These are phyloP conservation scores for Drosophila emarginata DNA, from an alignment of 2,888 invertebrate genomes.

Conservation along the genomic window DNA sequence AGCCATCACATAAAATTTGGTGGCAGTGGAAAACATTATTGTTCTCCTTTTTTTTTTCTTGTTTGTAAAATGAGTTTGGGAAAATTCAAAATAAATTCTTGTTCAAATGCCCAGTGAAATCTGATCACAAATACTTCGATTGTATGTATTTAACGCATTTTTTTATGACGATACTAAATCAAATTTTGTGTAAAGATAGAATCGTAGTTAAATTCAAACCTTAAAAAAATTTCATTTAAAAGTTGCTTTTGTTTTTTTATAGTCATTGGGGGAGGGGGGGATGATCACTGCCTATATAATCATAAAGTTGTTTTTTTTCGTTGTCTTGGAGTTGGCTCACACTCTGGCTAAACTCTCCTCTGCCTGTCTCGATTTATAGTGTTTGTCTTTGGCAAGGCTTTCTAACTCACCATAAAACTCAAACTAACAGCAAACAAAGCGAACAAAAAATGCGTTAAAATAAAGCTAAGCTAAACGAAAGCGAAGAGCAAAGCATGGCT, in stretches of 20 bases:
- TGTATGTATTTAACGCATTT: background rate
- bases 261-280: background rate
- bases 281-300: conserved; percentile 3
- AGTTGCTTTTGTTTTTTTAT: background rate
- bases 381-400: conserved; percentile 30
- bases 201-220: background rate
- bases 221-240: background rate
- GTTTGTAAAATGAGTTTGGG: background rate
- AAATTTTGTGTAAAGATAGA: background rate
- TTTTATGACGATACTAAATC: background rate
- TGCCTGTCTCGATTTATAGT: background rate
- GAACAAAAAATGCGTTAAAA: conserved; percentile 13
- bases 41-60: too few relatives aligned
- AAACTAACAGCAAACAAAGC: conserved; percentile 15
- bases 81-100: background rate
- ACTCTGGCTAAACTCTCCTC: background rate
- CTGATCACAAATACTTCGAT: background rate
- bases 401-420: conserved; percentile 23
- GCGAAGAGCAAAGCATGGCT: conserved; percentile 29
- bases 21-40: too few relatives aligned
- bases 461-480: conserved; percentile 26
- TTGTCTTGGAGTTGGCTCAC: background rate
- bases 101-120: background rate
- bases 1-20: background rate
- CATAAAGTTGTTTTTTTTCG: conserved; percentile 12